Percentiles rank a stretch among this genome's conserved stretches.
These are phyloP conservation scores for Agrilus cyanescens DNA, from an alignment of 2,888 invertebrate species.

Conservation along the genomic window DNA sequence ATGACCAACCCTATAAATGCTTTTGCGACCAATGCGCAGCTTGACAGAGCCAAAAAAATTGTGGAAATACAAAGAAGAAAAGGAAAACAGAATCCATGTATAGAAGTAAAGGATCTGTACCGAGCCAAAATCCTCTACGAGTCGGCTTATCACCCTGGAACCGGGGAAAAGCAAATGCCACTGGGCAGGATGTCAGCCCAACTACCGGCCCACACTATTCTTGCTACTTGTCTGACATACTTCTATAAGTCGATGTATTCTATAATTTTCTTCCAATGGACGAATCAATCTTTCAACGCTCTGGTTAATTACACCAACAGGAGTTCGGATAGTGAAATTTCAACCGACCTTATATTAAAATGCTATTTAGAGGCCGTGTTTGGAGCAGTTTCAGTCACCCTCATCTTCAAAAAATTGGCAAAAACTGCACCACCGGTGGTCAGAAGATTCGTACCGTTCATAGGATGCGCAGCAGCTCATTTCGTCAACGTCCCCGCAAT, in stretches of 20 bases:
- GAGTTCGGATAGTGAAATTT: conserved; percentile 46
- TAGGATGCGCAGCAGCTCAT: conserved; percentile 93
- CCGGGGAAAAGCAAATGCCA: conserved; percentile 88
- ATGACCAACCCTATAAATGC: conserved; percentile 92
- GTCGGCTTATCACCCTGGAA: conserved; percentile 97
- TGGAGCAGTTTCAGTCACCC: neutral
- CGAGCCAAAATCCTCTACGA: conserved; percentile 90
- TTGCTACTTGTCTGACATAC: conserved; percentile 94
- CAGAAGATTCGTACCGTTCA: conserved; percentile 87
- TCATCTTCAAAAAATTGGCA: conserved; percentile 28
- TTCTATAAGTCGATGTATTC: conserved; percentile 89
- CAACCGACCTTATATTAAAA: too few species aligned
- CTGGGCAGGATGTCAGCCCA: conserved; percentile 97
- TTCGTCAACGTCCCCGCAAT: conserved; percentile 98
- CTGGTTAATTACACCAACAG: conserved; percentile 97
- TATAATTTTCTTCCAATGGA: conserved; percentile 92
- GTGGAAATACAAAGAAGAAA: conserved; percentile 68
- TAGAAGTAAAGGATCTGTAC: too few species aligned
- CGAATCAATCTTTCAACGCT: conserved; percentile 95
- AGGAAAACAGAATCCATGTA: too few species aligned
- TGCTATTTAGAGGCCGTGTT: too few species aligned
- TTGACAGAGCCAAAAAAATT: conserved; percentile 69
- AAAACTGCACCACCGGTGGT: conserved; percentile 60
- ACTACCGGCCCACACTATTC: conserved; percentile 93
- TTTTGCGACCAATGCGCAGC: conserved; percentile 52